Base-by-base conservation (phyloP, 2,888 invertebrate species). In the Epicampocera succincta region DNA sequence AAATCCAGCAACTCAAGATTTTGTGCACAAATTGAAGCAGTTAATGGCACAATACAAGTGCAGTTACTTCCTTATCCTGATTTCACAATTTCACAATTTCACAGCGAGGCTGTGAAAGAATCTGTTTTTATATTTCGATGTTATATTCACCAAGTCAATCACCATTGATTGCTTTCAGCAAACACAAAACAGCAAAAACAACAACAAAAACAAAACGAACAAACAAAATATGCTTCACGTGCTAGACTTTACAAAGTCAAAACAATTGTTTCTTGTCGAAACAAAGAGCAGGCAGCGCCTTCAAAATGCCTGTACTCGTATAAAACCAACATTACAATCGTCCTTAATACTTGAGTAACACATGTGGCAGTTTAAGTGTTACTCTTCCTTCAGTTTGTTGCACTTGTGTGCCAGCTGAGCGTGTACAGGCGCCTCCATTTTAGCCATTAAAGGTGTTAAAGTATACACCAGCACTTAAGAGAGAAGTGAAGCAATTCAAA, bases 371-470 rank as follows among this genome's bases (percentile, higher is more conserved):
- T 50, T 42, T 29, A 42, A 44, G 29, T 61, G 19, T 52, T 65
- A 8, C 6, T 25, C 58, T 25, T 56, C 33, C 19, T 40, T 48
- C 29, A 15, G 21, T 65, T 13, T 48, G n/a, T 71, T 71, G 0
- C 33, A 33, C 33, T 33, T 8, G 38, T 58, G 6, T 25, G 9
- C 17, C 65, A 46, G 42, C 58, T 52, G 52, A 63, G 44, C 13
- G 15, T 25, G 54, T 11, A n/a, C 33, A 44, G 21, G 19, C 19
- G 21, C 33, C 33, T 17, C 54, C 15, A 33, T 44, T 54, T 52
- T 21, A 65, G 38, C 50, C 60, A 60, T 60, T 33, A 60, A 50
- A 68, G 50, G 66, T 75, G 58, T 58, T 74, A 58, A 56, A 46
- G 40, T 46, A 48, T 19, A 40, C 38, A 40, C 9, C 38, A 65